phyloP scores from a whole-genome alignment of 2,113 vertebrate genomes.

The Esox niger region DNA sequence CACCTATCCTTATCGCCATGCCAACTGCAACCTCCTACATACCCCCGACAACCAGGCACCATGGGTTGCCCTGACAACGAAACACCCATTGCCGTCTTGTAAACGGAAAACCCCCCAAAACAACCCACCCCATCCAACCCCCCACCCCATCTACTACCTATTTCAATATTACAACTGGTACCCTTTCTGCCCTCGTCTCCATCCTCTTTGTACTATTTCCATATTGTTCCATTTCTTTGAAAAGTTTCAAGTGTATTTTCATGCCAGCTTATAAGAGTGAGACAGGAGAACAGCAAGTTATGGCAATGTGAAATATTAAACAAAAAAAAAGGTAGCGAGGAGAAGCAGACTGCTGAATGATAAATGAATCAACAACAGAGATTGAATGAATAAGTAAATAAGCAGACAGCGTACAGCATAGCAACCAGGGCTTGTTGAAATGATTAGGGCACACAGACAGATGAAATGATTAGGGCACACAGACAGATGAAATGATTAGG shows the following conservation, averaged over 20 bases:
- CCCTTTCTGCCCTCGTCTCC: constrained; percentile 23
- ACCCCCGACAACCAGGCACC: neutral
- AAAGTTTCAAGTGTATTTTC: constrained; percentile 46
- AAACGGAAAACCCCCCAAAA: constrained; percentile 58
- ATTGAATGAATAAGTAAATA: constrained; percentile 63
- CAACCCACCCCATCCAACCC: constrained; percentile 53
- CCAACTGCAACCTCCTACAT: neutral
- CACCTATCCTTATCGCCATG: neutral
- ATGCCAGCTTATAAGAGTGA: constrained; percentile 8
- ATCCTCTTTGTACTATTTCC: constrained; percentile 52
- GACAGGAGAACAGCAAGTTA: constrained; percentile 18
- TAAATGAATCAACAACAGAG: constrained; percentile 53
- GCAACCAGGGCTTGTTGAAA: constrained; percentile 29
- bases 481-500: constrained; percentile 24
- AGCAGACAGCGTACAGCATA: constrained; percentile 29
- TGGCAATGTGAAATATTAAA: constrained; percentile 32
- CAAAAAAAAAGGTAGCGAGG: constrained; percentile 24
- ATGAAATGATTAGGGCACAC: constrained; percentile 6
- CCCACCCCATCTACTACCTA: constrained; percentile 48
- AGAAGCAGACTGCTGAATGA: constrained; percentile 43
- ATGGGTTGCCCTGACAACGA: constrained; percentile 5
- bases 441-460: neutral
- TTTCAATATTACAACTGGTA: constrained; percentile 52
- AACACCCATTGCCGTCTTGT: constrained; percentile 39
- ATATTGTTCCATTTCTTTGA: constrained; percentile 41